Evolutionary conservation across 2,113 vertebrate species (phyloP), one percentile per base, ranked within the genome.

Genomic region (Paramormyrops kingsleyae): DNA sequence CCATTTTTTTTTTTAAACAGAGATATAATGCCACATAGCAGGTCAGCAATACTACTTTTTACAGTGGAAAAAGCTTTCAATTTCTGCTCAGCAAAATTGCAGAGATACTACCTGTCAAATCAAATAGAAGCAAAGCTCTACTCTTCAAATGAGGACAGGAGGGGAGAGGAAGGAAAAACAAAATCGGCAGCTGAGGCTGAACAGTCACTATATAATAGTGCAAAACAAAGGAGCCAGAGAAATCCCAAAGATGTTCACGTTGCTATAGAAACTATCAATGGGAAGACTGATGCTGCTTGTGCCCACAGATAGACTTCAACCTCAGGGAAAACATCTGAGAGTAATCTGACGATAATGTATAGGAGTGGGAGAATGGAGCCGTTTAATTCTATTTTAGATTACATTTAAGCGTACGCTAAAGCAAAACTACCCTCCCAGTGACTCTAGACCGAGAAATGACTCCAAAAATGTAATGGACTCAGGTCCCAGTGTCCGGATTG

Each of bases 221-320:
- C n/a, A 87, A 53, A 87, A 87, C 85, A 87, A 53, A 87, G 49
- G 12, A 2, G 5, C 15, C n/a, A 1, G 47, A 53, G 46, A 86
- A 47, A 86, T 49, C 2, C n/a, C 42, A 3, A 47, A 86, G 47
- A 87, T 35, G 31, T 87, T 53, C 85, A 53, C 10, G 85, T 87
- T 87, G 85, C 85, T 87, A 87, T 87, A 87, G 85, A 87, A 87
- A 87, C 84, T 12, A 87, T 87, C 84, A 52, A 53, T 24, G 83
- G 39, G 17, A 84, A 47, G 44, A 84, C 83, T 84, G 49, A 31
- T 53, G 47, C 10, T 53, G 84, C 24, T 47, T 3, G 27, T 52
- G n/a, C 27, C 27, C 49, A 52, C 27, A 87, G 85, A 53, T 50
- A 53, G 44, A 84, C 83, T 46, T 84, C 24, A 84, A 84, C 83